phyloP scores from a whole-genome alignment of 2,113 vertebrate genomes.

The Labeo catla region DNA sequence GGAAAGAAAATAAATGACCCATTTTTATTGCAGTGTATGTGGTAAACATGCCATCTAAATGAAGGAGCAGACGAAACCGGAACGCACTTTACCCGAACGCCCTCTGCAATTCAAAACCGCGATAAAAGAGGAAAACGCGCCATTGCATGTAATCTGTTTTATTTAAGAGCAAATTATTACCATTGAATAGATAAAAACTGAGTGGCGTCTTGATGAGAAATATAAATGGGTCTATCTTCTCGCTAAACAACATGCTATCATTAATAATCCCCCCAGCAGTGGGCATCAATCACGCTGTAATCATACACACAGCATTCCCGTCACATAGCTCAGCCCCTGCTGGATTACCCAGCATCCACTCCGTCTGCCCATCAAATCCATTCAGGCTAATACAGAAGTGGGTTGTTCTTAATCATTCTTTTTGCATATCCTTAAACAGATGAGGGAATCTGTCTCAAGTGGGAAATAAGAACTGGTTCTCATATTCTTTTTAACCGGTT shows the following conservation, averaged over 20 bases:
- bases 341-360: conserved; percentile 36
- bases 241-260: conserved; percentile 58
- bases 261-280: conserved; percentile 59
- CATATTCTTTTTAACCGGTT: too few species aligned
- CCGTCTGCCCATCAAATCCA: conserved; percentile 26
- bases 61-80: conserved; percentile 46
- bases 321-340: conserved; percentile 48
- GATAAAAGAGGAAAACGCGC: conserved; percentile 5
- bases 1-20: conserved; percentile 62
- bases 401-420: conserved; percentile 39
- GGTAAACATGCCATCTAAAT: conserved; percentile 54
- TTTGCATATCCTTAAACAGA: conserved; percentile 46
- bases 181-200: conserved; percentile 55
- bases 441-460: conserved; percentile 29
- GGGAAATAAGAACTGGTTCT: neutral
- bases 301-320: conserved; percentile 56
- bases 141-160: conserved; percentile 52
- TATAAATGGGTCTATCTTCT: conserved; percentile 53
- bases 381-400: conserved; percentile 3
- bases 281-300: conserved; percentile 58
- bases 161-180: conserved; percentile 62
- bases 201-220: conserved; percentile 59
- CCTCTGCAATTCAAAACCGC: neutral
- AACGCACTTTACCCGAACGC: neutral
- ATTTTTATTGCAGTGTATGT: conserved; percentile 58